A percentile compares a stretch with the other conserved stretches of the same genome.
Evolutionary conservation across 37 sponge, comb jelly and placozoan genomes (phyloP).

Genomic region (Spongilla lacustris): DNA sequence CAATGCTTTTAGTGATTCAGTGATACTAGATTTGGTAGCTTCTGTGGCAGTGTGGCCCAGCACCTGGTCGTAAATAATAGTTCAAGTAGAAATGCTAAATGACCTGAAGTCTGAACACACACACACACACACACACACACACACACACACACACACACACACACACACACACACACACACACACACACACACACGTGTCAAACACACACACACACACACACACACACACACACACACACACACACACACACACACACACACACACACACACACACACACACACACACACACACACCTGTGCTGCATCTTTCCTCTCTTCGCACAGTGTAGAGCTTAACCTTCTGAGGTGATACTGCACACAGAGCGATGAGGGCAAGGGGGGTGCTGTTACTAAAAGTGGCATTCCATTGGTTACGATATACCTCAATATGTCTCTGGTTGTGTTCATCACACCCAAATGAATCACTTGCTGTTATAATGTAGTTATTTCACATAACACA

Average conservation of each 20-base stretch:
- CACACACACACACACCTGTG: no score
- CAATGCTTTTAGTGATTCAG: not conserved
- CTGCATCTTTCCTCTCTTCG: not conserved
- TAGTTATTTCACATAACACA: not conserved
- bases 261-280: no score
- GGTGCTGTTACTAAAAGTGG: not conserved
- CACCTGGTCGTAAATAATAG: not conserved
- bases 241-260: no score
- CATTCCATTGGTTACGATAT: not conserved
- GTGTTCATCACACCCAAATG: not conserved
- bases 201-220: no score
- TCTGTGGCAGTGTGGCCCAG: not conserved
- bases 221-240: no score
- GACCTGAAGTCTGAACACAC: no score
- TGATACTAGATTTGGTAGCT: not conserved
- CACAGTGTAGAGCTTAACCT: not conserved
- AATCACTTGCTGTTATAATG: not conserved
- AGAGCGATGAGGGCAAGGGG: not conserved
- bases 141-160: no score
- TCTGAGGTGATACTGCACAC: not conserved
- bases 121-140: no score
- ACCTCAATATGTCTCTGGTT: not conserved
- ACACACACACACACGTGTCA: no score
- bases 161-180: no score
- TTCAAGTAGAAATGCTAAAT: no score